phyloP scores from a whole-genome alignment of 2,113 vertebrate species.

The Paraplagusia blochii region DNA sequence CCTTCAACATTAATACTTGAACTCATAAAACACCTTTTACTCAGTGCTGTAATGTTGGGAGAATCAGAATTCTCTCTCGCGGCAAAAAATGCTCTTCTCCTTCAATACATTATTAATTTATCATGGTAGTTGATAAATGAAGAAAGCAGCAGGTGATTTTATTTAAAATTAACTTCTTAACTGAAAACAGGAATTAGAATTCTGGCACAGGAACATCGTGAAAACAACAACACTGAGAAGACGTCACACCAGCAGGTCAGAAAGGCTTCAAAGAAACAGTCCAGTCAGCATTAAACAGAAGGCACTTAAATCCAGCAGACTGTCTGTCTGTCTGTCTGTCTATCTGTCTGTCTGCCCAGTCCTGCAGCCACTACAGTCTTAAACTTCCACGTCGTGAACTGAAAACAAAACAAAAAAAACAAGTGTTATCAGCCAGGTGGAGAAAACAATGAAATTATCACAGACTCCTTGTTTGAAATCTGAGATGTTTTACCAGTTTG shows the following conservation, averaged over 20 bases:
- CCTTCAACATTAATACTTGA: conserved; percentile 31
- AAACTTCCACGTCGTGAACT: conserved; percentile 64
- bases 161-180: background rate
- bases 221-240: background rate
- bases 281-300: background rate
- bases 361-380: conserved; percentile 40
- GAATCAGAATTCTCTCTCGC: background rate
- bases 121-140: conserved; percentile 33
- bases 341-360: conserved; percentile 3
- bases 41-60: background rate
- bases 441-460: too few species aligned
- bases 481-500: too few species aligned
- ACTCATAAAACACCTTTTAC: conserved; percentile 19
- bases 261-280: conserved; percentile 3
- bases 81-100: background rate
- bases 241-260: conserved; percentile 4
- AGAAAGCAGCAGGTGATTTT: conserved; percentile 21
- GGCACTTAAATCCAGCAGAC: background rate
- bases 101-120: conserved; percentile 20
- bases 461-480: too few species aligned
- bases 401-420: conserved; percentile 20
- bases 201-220: too few species aligned
- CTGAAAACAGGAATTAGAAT: background rate
- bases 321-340: conserved; percentile 6
- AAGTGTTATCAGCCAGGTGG: too few species aligned